phyloP scores from a whole-genome alignment of 2,797 vertebrate genomes.

The Tolypeutes matacus region DNA sequence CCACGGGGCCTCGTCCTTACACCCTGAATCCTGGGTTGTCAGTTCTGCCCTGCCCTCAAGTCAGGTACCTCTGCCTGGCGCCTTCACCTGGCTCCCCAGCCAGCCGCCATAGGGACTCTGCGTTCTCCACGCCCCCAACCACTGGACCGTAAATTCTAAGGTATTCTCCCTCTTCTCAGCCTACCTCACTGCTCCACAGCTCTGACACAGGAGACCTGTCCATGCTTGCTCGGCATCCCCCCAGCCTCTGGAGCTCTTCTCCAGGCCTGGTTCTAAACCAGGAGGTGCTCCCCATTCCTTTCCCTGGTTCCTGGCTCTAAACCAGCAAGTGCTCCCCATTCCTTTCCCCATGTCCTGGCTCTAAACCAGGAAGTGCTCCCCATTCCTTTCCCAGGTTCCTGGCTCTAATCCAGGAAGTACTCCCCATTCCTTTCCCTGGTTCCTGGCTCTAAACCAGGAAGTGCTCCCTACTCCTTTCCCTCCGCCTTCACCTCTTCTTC shows the following conservation, averaged over 20 bases:
- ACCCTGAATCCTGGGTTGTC: not conserved
- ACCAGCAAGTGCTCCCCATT: not conserved
- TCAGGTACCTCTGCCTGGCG: not conserved
- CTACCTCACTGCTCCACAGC: not conserved
- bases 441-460: not conserved
- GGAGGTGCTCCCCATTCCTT: not conserved
- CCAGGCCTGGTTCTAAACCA: not conserved
- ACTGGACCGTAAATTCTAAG: too few relatives aligned
- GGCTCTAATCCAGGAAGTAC: not conserved
- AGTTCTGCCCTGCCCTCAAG: not conserved
- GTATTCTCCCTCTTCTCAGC: rapidly evolving
- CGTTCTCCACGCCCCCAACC: too few relatives aligned
- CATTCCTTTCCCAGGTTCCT: not conserved
- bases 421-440: not conserved
- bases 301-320: not conserved
- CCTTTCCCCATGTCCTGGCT: not conserved
- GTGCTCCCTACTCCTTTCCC: not conserved
- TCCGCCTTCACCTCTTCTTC: not conserved
- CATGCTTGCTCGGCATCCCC: not conserved
- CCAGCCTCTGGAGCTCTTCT: not conserved
- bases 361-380: not conserved
- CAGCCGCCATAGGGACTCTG: too few relatives aligned
- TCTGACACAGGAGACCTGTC: not conserved
- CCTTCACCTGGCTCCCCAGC: too few relatives aligned
- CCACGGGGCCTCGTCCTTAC: rapidly evolving